phyloP scores from a whole-genome alignment of 1,140 invertebrate genomes.

The Penaeus indicus region DNA sequence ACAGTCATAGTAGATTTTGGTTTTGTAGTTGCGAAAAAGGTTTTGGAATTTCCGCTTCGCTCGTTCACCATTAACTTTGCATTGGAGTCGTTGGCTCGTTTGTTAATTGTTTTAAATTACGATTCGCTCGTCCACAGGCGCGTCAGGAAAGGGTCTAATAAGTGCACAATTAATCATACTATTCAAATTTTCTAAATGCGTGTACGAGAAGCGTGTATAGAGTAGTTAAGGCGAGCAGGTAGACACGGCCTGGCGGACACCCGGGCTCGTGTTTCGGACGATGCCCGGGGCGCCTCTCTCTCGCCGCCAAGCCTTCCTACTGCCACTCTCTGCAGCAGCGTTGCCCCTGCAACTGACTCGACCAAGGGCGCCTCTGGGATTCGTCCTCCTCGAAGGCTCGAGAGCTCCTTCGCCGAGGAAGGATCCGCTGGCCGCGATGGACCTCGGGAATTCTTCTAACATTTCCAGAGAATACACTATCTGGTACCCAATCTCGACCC shows the following conservation, averaged over 20 bases:
- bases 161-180: neutral
- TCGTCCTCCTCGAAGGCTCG: neutral
- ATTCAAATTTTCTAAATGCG: neutral
- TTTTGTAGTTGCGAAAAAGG: too few species aligned
- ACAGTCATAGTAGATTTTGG: too few species aligned
- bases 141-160: neutral
- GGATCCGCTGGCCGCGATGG: neutral
- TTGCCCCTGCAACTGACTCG: neutral
- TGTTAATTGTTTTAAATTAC: too few species aligned
- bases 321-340: neutral
- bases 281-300: conserved; percentile 22
- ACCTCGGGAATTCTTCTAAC: neutral
- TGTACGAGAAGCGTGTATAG: too few species aligned
- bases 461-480: neutral
- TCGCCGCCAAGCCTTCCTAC: neutral
- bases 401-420: too few species aligned
- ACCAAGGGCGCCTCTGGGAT: neutral
- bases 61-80: too few species aligned
- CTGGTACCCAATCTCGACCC: conserved; percentile 23
- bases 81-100: too few species aligned
- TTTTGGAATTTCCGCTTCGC: too few species aligned
- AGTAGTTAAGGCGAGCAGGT: conserved; percentile 23
- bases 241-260: conserved; percentile 16
- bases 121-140: neutral
- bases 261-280: conserved; percentile 50